These are phyloP conservation scores for Pangasius larnaudii DNA, from an alignment of 2,797 vertebrate genomes.

Conservation along the genomic window DNA sequence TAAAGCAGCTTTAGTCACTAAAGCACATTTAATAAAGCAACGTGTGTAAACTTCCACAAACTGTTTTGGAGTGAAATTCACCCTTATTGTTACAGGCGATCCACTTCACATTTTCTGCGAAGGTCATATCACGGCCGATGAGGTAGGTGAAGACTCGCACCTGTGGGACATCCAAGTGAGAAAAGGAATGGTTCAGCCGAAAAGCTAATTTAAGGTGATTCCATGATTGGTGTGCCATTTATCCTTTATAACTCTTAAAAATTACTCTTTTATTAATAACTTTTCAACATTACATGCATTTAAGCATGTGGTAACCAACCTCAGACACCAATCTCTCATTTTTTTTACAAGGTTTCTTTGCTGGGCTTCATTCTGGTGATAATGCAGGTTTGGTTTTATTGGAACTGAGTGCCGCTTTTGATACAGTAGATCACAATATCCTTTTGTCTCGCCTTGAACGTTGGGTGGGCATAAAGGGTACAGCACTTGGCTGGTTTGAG, in stretches of 20 bases:
- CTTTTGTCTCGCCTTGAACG: too few species aligned
- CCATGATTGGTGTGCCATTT: not conserved
- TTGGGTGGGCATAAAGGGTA: too few species aligned
- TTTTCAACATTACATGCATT: not conserved
- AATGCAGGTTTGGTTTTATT: too few species aligned
- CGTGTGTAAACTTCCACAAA: not conserved
- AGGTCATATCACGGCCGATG: conserved; percentile 95
- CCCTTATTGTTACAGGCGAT: conserved; percentile 99
- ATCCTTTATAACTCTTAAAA: not conserved
- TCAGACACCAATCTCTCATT: not conserved
- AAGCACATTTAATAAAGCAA: not conserved
- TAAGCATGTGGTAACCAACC: not conserved
- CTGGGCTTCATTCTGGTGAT: not conserved
- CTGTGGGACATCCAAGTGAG: conserved; percentile 64
- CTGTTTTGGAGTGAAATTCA: conserved; percentile 56
- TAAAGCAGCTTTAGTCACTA: not conserved
- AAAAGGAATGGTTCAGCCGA: not conserved
- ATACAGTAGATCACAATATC: too few species aligned
- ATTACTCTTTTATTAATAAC: not conserved
- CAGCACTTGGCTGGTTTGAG: too few species aligned
- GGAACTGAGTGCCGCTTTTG: too few species aligned
- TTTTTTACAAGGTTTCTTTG: not conserved
- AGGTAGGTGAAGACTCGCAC: conserved; percentile 97
- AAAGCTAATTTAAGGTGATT: not conserved
- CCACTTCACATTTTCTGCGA: conserved; percentile 92